Base-by-base conservation (phyloP, 2,797 vertebrate genomes). In the Enteromius viviparus region DNA sequence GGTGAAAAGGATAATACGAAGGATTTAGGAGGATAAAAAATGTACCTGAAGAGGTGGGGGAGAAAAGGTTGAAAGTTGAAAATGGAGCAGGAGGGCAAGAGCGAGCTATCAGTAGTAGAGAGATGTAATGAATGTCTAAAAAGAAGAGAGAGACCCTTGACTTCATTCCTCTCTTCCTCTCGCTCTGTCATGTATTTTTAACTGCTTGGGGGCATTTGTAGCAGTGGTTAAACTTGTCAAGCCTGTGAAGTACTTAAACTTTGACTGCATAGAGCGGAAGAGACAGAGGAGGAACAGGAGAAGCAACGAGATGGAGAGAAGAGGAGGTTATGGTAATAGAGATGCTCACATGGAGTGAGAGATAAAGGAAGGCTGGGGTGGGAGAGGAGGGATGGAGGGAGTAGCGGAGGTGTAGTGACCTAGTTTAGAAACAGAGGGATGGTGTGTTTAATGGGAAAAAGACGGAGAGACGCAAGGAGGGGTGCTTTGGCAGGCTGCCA, bases 381-480 rank as follows among this genome's bases (percentile, higher is more conserved):
- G 78, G 15, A 80, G 76, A 10, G 62, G 62, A 82, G 74, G 45
- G 75, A 85, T 70, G 14, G 80, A 85, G 82, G 47, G 81, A 76
- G 74, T 64, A 86, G 71, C 72, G 79, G 85, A 88, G 88, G 85
- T 87, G 82, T 84, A 86, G 77, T 89, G 89, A 90, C 89, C 89
- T 89, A 90, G 87, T 89, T 90, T 88, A 85, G 86, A 84, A 88
- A 83, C 84, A 86, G 87, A 85, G 85, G 82, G 81, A 89, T 85
- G 86, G 81, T 88, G 86, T 88, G 84, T 84, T 70, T 87, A 89
- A 89, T 86, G 84, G 76, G 64, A 42, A 72, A 68, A 74, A 84
- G 86, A 80, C 55, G 68, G 47, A 72, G 78, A 79, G 78, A 85
- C 32, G 37, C 40, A 70, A 68, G 84, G 81, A 82, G 80, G 76